Evolutionary conservation across 2,797 vertebrate genomes (phyloP), one percentile per base, ranked within the genome.

Genomic region (Oophaga sylvatica): DNA sequence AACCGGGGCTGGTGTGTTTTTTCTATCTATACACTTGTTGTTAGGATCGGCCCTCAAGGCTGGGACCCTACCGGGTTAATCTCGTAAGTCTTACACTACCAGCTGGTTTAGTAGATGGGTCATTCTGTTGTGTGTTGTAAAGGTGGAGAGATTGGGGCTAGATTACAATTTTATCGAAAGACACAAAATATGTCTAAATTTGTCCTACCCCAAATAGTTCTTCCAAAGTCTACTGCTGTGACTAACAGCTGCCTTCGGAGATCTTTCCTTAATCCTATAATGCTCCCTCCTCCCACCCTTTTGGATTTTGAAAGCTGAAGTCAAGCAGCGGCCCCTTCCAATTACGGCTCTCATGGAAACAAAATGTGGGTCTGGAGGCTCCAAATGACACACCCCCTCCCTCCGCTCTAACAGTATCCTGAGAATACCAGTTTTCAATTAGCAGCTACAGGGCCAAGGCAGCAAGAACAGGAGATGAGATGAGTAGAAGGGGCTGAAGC

Each of bases 301-400:
- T 77, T 60, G 20, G 19, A 31, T 17, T 80, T 29, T 78, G 80
- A 87, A 75, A 87, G 82, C 81, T 68, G 75, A 65, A 80, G 76
- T 85, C 78, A 73, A 75, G 53, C 80, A 41, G 86, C 26, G 81
- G 57, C 60, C 53, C 75, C 81, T 60, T 79, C 57, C 83, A 76
- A 67, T 80, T 85, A 73, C 77, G 19, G 67, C 87, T 88, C 82
- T 75, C 76, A 88, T 88, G 76, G 82, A 73, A 88, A 88, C 87
- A 81, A 76, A 71, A 53, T 73, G 12, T 62, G 15, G 77, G 76
- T 80, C 67, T 73, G 87, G 60, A 68, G 68, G 85, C 77, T 67
- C 75, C 82, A 62, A 80, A 80, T 68, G 56, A 84, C 65, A 86
- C 26, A 7, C n/a, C 20, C 65, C 12, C 20, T 11, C 71, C 78